These are phyloP conservation scores for Diuraphis noxia DNA, from an alignment of 1,140 invertebrate species.

Conservation along the genomic window DNA sequence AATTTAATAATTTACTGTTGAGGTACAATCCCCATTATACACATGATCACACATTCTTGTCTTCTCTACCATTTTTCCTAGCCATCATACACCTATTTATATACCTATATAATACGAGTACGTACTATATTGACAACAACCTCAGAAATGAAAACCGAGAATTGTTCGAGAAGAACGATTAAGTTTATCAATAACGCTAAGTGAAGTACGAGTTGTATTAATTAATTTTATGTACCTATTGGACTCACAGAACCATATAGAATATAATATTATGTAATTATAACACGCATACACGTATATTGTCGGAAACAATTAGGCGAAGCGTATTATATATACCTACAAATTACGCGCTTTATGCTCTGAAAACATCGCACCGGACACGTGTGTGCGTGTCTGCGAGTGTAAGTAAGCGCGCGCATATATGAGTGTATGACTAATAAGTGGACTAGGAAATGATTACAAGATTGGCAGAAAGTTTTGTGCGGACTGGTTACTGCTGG, in stretches of 20 bases:
- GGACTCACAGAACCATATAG: neutral
- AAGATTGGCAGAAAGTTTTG: constrained; percentile 28
- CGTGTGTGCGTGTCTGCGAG: neutral
- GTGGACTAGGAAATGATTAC: constrained; percentile 26
- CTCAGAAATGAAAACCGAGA: neutral
- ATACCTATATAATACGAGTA: no score
- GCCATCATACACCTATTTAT: neutral
- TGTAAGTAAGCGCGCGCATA: neutral
- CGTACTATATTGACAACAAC: neutral
- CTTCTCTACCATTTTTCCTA: neutral
- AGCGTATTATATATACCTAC: neutral
- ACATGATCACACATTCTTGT: neutral
- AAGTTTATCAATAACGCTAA: neutral
- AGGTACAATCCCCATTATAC: neutral
- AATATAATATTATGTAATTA: neutral
- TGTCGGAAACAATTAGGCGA: neutral
- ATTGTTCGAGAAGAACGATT: neutral
- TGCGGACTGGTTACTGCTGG: neutral
- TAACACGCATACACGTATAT: neutral
- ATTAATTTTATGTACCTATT: neutral
- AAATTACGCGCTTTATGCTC: constrained; percentile 29
- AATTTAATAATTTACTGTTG: constrained; percentile 1
- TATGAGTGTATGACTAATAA: constrained; percentile 29
- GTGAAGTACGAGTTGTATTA: neutral
- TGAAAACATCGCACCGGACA: constrained; percentile 19